Evolutionary conservation across 2,888 invertebrate species (phyloP).

Genomic region (Synergus gifuensis): DNA sequence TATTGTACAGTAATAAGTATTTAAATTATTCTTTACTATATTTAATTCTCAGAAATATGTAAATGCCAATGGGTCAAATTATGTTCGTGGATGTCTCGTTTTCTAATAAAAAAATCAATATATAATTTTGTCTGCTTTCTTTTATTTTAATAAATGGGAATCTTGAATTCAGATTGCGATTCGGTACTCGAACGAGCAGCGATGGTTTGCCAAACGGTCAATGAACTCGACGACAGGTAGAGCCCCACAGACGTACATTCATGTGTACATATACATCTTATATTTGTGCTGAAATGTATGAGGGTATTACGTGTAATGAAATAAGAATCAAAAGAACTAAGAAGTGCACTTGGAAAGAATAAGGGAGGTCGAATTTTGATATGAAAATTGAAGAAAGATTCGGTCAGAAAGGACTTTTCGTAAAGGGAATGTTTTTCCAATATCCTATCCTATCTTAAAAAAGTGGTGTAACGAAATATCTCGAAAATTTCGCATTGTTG

Average conservation of each 20-base stretch:
- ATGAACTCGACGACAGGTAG: conserved; percentile 22
- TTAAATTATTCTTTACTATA: too few relatives aligned
- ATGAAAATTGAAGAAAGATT: background rate
- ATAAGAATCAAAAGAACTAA: conserved; percentile 13
- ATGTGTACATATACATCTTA: conserved; percentile 19
- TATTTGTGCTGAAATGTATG: conserved; percentile 11
- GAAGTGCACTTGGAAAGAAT: background rate
- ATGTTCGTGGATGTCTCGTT: background rate
- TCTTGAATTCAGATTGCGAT: conserved; percentile 16
- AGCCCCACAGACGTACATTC: conserved; percentile 7
- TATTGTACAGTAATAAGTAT: too few relatives aligned
- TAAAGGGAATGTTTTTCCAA: too few relatives aligned
- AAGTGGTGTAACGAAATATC: too few relatives aligned
- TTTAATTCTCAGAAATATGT: background rate
- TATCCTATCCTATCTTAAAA: too few relatives aligned
- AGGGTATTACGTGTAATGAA: conserved; percentile 24
- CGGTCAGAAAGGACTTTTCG: too few relatives aligned
- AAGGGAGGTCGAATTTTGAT: background rate
- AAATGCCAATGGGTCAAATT: background rate
- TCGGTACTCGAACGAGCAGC: conserved; percentile 21
- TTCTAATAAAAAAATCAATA: background rate
- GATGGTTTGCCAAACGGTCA: conserved; percentile 26
- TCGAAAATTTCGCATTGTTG: too few relatives aligned
- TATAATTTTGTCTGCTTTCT: background rate
- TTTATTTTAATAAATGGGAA: background rate